Conservation (phyloP, 2,797 vertebrate genomes). For the Semaprochilodus insignis region DNA sequence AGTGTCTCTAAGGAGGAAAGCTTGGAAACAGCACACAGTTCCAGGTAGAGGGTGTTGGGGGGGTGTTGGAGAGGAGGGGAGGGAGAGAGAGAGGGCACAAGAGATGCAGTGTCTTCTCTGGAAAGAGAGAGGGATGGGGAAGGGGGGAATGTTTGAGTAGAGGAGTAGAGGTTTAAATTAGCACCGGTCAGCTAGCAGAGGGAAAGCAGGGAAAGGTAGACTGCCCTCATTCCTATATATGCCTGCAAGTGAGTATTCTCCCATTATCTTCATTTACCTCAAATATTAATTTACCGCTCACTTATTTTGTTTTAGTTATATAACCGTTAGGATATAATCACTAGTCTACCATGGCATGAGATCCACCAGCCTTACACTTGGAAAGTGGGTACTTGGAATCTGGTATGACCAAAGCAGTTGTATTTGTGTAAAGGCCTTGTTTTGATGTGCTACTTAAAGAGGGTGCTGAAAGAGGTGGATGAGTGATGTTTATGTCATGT, state of each 20-base stretch:
- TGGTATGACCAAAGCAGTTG: background rate
- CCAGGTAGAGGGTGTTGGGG: slow-evolving; percentile 72
- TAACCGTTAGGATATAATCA: background rate
- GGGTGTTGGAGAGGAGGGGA: slow-evolving; percentile 42
- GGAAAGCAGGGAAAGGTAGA: slow-evolving; percentile 47
- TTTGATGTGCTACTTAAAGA: slow-evolving; percentile 7
- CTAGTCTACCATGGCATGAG: background rate
- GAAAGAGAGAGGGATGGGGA: slow-evolving; percentile 74
- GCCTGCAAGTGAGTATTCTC: slow-evolving; percentile 54
- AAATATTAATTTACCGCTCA: background rate
- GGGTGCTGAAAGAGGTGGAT: slow-evolving; percentile 6
- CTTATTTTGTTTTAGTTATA: background rate
- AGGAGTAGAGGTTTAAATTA: slow-evolving; percentile 82
- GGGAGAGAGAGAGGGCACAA: slow-evolving; percentile 76
- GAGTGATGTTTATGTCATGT: slow-evolving; percentile 18
- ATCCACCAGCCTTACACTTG: background rate
- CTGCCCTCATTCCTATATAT: slow-evolving; percentile 48
- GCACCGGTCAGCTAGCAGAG: slow-evolving; percentile 69
- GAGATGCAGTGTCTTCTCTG: slow-evolving; percentile 84
- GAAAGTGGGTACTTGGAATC: background rate
- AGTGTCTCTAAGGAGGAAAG: slow-evolving; percentile 78
- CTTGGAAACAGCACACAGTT: slow-evolving; percentile 75
- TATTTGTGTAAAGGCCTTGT: slow-evolving; percentile 19
- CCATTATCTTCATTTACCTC: slow-evolving; percentile 4
- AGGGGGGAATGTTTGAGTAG: slow-evolving; percentile 79